Percentiles rank a stretch among this genome's conserved stretches.
These are phyloP conservation scores for Alloplasta piceator DNA, from an alignment of 2,888 invertebrate genomes.

Conservation along the genomic window DNA sequence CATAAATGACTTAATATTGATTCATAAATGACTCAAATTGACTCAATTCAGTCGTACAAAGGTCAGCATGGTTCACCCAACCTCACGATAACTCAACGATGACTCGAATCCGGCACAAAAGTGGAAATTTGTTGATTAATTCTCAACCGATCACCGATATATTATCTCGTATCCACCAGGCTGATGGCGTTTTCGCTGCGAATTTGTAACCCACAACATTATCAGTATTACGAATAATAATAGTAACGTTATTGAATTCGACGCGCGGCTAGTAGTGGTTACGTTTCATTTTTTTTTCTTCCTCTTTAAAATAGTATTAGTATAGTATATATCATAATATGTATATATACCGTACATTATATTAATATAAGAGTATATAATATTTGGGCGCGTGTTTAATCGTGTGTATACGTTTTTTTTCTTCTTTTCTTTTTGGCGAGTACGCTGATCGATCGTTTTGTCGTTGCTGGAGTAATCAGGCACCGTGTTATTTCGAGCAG, in stretches of 20 bases:
- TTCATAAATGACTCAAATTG: too few species aligned
- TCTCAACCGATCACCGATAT: too few species aligned
- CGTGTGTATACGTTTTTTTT: conserved; percentile 24
- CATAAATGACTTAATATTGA: too few species aligned
- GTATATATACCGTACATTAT: conserved; percentile 37
- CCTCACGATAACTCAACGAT: too few species aligned
- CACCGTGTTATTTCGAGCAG: conserved; percentile 54
- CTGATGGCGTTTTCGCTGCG: background rate
- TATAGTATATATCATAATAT: conserved; percentile 30
- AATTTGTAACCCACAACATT: conserved; percentile 30
- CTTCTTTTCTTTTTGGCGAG: conserved; percentile 39
- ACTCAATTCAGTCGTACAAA: too few species aligned
- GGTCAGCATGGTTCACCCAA: too few species aligned
- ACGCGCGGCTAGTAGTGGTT: conserved; percentile 44
- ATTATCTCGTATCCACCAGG: too few species aligned
- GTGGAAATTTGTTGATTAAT: too few species aligned
- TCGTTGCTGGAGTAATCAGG: conserved; percentile 67
- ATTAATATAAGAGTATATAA: conserved; percentile 35
- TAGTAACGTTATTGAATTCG: conserved; percentile 54
- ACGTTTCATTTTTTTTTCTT: conserved; percentile 11
- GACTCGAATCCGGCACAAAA: too few species aligned
- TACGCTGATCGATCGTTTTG: conserved; percentile 65
- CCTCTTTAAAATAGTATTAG: conserved; percentile 20
- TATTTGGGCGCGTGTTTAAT: conserved; percentile 52
- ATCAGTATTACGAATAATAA: conserved; percentile 54